Evolutionary conservation across 2,888 invertebrate genomes (phyloP), one percentile per base, ranked within the genome.

Genomic region (Eupeodes latifasciatus): DNA sequence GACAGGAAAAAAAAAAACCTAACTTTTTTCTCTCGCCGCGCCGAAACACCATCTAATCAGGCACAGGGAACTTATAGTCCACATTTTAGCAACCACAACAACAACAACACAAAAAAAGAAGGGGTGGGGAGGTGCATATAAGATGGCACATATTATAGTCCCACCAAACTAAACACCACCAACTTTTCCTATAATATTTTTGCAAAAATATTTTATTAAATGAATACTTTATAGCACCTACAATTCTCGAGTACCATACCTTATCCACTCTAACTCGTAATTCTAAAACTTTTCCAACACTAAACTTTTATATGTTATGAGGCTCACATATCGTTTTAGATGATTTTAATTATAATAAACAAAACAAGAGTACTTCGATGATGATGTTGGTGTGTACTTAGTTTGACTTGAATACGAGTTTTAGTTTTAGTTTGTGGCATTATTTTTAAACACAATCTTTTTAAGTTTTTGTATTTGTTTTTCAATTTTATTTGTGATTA

Each of bases 331-430:
- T 27, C 47, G 40, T 40, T 14, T 61, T 64, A 76, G 62, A 55
- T 61, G 74, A 69, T 71, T 80, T 74, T 40, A 67, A 75, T 81
- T 81, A 57, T 76, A 51, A 77, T 78, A 61, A 77, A 74, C 53
- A 51, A 40, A 79, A 74, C 36, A 51, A 44, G 19, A 64, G 61
- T 40, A 11, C 36, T 36, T 0, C 34, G 14, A 14, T 7, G 11
- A 4, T 16, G 19, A 14, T 59, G 47, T 4, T 47, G 47, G 55
- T 27, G 55, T 27, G 36, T 59, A 36, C 14, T 12, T 19, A 47
- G 64, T 64, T 71, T 40, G 55, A 11, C 19, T 16, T 36, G 3
- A 66, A 53, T 47, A 40, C 40, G 5, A 5, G 40, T 40, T 40
- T 27, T 27, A 27, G 40, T 40, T 40, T 4, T 5, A 49, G 66